Base-by-base conservation (phyloP, 2,888 invertebrate species). In the Fragum whitleyi region DNA sequence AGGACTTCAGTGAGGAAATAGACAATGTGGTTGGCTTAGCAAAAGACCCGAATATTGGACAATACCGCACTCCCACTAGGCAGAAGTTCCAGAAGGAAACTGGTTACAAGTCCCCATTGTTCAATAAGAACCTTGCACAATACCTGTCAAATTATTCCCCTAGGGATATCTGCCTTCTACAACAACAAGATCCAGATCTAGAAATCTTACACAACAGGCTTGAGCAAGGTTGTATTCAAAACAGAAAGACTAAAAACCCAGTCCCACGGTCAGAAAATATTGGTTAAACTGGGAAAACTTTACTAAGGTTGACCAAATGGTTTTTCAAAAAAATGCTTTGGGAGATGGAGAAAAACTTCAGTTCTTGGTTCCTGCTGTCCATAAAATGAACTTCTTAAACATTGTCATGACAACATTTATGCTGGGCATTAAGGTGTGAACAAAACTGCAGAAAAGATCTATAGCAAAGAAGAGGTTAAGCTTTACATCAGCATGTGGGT, bases 261-360 rank as follows among this genome's bases (percentile, higher is more conserved):
- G 72, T n/a, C 61, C 59, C 3, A 42, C 61, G 5, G 72, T 61
- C 1, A 2, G 61, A n/a, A 39, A 61, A 26, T 72, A 42, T n/a
- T 72, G 61, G 59, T 26, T 72, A 21, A 72, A 61, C 28, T 72
- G 61, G 61, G 29, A 59, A 0, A 70, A 70, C 29, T 32, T 55
- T 2, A 36, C 36, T 0, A 57, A 23, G n/a, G 11, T 36, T 3
- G 32, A 36, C 32, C 3, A 36, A 3, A 7, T 70, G 16, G 11
- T 57, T 5, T 70, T 55, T 23, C 70, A 70, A 19, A 53, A 57
- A 36, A 1, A 55, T 29, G 16, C n/a, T 2, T n/a, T 36, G 1
- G 55, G 9, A 29, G 21, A 32, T 21, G 29, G 16, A 3, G 26
- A 28, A 7, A 9, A n/a, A 55, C 32, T 29, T 2, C 59, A 72